phyloP scores from a whole-genome alignment of 2,888 invertebrate species.

The Ectemnius lituratus region DNA sequence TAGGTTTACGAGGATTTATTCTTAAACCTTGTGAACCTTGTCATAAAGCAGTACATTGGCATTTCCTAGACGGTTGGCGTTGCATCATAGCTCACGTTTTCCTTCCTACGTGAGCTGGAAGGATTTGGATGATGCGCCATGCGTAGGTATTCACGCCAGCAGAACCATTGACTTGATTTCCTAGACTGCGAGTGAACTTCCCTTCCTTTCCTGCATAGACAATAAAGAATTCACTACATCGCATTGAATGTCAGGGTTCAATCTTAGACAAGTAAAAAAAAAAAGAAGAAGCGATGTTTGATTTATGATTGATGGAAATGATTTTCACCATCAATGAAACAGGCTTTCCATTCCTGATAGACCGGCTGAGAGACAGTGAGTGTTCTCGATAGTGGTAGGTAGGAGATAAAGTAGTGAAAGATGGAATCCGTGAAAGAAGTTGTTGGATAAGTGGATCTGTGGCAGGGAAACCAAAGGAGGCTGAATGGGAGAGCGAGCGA shows the following conservation, averaged over 20 bases:
- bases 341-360: too few relatives aligned
- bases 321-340: too few relatives aligned
- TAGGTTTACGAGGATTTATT: too few relatives aligned
- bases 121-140: slow-evolving; percentile 30
- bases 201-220: background rate
- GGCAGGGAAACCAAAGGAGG: background rate
- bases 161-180: background rate
- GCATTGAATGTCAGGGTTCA: too few relatives aligned
- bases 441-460: background rate
- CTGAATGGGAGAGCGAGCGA: background rate
- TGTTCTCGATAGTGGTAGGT: background rate
- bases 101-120: slow-evolving; percentile 45
- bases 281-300: too few relatives aligned
- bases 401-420: too few relatives aligned
- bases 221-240: background rate
- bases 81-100: slow-evolving; percentile 47
- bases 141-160: slow-evolving; percentile 26
- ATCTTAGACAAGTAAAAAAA: too few relatives aligned
- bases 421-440: too few relatives aligned
- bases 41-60: background rate
- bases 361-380: too few relatives aligned
- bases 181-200: background rate
- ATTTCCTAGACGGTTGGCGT: slow-evolving; percentile 8
- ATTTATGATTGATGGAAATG: too few relatives aligned
- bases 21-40: background rate